Percentiles rank a stretch among this genome's conserved stretches.
Evolutionary conservation across 2,888 invertebrate genomes (phyloP).

Genomic region (Neoitamus cyanurus): DNA sequence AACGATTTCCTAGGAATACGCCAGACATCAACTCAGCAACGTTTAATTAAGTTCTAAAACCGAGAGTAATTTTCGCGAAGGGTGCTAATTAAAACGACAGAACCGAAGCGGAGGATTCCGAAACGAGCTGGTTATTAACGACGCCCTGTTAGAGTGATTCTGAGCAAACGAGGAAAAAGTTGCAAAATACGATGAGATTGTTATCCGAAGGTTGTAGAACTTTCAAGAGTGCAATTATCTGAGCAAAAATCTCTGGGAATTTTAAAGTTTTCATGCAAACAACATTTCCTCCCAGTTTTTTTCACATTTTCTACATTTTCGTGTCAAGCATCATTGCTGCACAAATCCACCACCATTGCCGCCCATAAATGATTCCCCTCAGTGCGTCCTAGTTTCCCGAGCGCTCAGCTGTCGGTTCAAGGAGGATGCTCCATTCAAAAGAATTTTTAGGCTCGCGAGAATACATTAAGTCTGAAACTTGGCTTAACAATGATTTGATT

Average conservation of each 20-base stretch:
- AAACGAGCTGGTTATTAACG: neutral
- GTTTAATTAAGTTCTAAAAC: neutral
- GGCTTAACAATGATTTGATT: neutral
- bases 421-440: constrained; percentile 1
- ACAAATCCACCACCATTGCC: neutral
- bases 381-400: constrained; percentile 20
- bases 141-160: neutral
- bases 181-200: constrained; percentile 10
- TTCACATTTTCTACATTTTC: constrained; percentile 10
- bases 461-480: neutral
- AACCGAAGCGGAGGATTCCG: neutral
- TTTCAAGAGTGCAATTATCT: constrained; percentile 19
- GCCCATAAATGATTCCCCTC: constrained; percentile 8
- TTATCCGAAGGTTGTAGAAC: constrained; percentile 17
- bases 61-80: neutral
- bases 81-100: neutral
- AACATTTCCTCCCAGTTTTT: constrained; percentile 9
- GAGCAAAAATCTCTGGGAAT: neutral
- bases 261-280: constrained; percentile 37
- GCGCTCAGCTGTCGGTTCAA: neutral
- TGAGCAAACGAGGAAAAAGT: neutral
- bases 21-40: neutral
- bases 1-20: neutral
- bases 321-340: constrained; percentile 15
- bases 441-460: neutral